Base-by-base conservation (phyloP, 92 coral and sea anemone genomes). In the Parazoanthus swiftii region DNA sequence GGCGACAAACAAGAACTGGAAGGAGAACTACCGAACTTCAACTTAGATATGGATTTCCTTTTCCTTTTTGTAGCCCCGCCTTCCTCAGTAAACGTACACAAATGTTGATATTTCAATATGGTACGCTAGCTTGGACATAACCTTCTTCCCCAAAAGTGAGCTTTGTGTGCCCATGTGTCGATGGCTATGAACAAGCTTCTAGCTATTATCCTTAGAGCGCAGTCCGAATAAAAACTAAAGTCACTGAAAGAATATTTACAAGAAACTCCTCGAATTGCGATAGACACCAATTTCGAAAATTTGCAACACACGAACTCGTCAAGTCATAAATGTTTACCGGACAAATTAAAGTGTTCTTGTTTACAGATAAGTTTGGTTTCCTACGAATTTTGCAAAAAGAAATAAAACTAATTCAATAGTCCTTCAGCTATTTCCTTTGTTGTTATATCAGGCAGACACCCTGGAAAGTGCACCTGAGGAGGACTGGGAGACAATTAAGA, bases 401-500 rank as follows among this genome's bases (percentile, higher is more conserved):
- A 46, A 46, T 46, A 46, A 46, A 46, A 8, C 7, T 4, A 9
- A 51, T 51, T 51, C 58, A 51, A 7, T 9, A 8, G 58, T 51
- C 58, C 8, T 63, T 63, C 6, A 59, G 23, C 39, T 54, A 6
- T 26, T 80, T 33, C 20, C 6, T 38, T 35, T 25, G 20, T 36
- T 21, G 1, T 42, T 39, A 39, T 38, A 20, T 23, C 76, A 89
- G 81, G 89, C 85, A 59, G 85, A 89, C 36, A 81, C 87, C 2
- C 90, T 94, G 36, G 98, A 93, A 63, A 93, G 91, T 15, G 92
- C 90, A 81, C 92, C 95, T 68, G 92, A 88, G 18, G 90, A 89
- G 8, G 88, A 83, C 50, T 90, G 90, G 43, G 98, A 94, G n/a
- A 90, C 89, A n/a, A 85, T 92, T 15, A 90, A 48, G 85, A 88